Base-by-base conservation (phyloP, 2,113 vertebrate genomes). In the Mirza zaza region DNA sequence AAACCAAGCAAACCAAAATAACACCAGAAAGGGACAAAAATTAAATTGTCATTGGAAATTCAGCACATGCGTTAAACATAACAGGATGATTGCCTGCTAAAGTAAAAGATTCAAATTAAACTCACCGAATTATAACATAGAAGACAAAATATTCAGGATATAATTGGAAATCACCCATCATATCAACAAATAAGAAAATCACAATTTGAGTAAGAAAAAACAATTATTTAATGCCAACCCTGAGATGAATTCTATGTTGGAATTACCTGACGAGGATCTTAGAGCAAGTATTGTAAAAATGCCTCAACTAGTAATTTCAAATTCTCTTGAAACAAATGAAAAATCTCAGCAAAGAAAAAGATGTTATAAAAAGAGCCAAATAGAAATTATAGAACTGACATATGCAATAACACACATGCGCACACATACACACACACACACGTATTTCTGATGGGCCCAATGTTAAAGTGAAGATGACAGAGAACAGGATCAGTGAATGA, bases 311-410 rank as follows among this genome's bases (percentile, higher is more conserved):
- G 39, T 14, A 63, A 90, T 82, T 90, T 81, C 14, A 89, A 77
- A 92, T 75, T 70, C 73, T 86, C 59, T 86, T 81, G 13, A 94
- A 94, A 97, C 18, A 81, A 82, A 61, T 67, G 36, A 79, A 50
- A 90, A 45, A 76, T 63, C 6, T 70, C 17, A 63, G 20, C 27
- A 48, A 55, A 45, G 10, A 95, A 84, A 48, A 15, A 48, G 5
- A 94, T n/a, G 21, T 48, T 81, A 18, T 18, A 15, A 45, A 85
- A 71, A 42, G 17, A 34, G 5, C 11, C 3, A 57, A 85, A 20
- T 50, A 18, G 3, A 84, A 85, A 71, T 67, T 48, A 57, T 17
- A 3, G 21, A 61, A 55, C 8, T 36, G 67, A 79, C 65, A 65
- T 52, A n/a, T 48, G n/a, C 3, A 90, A 45, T 17, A 32, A 61